Evolutionary conservation across 2,888 invertebrate genomes (phyloP).

Genomic region (Macrosiphum euphorbiae): DNA sequence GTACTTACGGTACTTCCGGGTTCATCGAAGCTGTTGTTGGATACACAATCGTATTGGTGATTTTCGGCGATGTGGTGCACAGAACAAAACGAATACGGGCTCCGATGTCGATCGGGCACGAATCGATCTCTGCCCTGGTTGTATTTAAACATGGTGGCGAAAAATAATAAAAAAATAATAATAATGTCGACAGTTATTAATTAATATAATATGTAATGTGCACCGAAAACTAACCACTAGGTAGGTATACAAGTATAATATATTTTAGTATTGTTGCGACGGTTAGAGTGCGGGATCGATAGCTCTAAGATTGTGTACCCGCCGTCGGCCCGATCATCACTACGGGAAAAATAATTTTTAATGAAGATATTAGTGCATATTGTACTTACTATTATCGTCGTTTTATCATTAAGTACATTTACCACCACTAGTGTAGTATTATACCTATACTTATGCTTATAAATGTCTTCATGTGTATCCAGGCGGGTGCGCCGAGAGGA

Average conservation of each 20-base stretch:
- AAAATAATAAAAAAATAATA: too few species aligned
- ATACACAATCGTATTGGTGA: background rate
- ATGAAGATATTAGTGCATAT: background rate
- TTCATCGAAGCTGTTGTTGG: background rate
- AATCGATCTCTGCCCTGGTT: constrained; percentile 27
- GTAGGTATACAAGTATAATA: background rate
- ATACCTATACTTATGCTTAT: background rate
- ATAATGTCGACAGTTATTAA: background rate
- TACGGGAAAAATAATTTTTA: background rate
- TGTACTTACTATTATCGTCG: background rate
- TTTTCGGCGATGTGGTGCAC: background rate
- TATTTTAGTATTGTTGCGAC: background rate
- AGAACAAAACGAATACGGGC: background rate
- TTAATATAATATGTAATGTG: background rate
- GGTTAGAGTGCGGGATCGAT: background rate
- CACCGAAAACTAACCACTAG: background rate
- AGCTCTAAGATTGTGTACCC: background rate
- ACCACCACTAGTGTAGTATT: background rate
- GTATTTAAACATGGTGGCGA: background rate
- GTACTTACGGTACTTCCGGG: constrained; percentile 39
- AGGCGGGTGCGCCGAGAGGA: background rate
- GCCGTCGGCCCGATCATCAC: background rate
- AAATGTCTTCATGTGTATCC: background rate
- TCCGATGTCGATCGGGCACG: constrained; percentile 12
- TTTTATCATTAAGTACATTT: background rate